Percentiles rank a stretch among this genome's conserved stretches.
Evolutionary conservation across 2,888 invertebrate genomes (phyloP).

Genomic region (Stenurella melanura): DNA sequence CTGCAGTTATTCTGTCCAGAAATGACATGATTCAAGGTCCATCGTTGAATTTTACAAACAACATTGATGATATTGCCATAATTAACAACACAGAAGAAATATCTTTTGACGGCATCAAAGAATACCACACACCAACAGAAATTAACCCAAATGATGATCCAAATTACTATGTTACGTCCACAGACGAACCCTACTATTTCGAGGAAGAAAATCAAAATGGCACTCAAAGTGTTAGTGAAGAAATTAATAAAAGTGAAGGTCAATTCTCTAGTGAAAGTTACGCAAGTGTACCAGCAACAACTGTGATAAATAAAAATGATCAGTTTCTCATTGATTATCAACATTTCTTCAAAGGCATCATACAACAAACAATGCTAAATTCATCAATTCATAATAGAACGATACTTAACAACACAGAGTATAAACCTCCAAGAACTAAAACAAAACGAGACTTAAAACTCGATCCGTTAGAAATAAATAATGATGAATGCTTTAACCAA

Average conservation of each 20-base stretch:
- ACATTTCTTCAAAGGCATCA: slow-evolving; percentile 56
- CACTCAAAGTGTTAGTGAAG: slow-evolving; percentile 3
- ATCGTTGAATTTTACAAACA: slow-evolving; percentile 49
- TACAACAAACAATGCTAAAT: slow-evolving; percentile 55
- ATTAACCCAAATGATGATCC: background rate
- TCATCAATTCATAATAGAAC: slow-evolving; percentile 48
- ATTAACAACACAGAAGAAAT: slow-evolving; percentile 46
- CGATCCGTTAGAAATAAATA: slow-evolving; percentile 30
- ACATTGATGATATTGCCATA: slow-evolving; percentile 51
- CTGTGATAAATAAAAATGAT: slow-evolving; percentile 46
- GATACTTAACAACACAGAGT: slow-evolving; percentile 46
- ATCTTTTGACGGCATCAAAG: background rate
- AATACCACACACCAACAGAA: background rate
- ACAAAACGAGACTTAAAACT: slow-evolving; percentile 44
- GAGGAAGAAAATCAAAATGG: slow-evolving; percentile 5
- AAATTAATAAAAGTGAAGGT: slow-evolving; percentile 20
- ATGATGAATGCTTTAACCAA: slow-evolving; percentile 55
- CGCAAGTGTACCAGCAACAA: slow-evolving; percentile 9
- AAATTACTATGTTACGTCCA: background rate
- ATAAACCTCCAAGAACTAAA: slow-evolving; percentile 44
- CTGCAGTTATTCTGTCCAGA: slow-evolving; percentile 50
- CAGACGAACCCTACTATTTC: slow-evolving; percentile 10
- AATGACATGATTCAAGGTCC: slow-evolving; percentile 15
- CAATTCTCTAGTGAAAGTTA: slow-evolving; percentile 11
- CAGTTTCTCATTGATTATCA: slow-evolving; percentile 59